Evolutionary conservation across 2,888 invertebrate genomes (phyloP), one percentile per base, ranked within the genome.

Genomic region (Cryptophagus acutangulus): DNA sequence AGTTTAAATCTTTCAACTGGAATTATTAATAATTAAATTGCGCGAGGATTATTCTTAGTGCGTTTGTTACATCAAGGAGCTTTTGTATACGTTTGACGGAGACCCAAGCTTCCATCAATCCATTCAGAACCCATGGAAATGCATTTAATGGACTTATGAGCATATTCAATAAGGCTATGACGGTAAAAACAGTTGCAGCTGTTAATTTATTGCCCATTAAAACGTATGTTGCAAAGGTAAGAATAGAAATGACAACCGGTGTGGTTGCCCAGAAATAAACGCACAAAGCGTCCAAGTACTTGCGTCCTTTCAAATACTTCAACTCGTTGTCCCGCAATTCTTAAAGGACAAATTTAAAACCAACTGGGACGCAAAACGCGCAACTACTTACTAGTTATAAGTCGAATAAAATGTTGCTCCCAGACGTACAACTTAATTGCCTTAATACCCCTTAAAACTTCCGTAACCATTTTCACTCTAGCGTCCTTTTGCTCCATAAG

Each of bases 251-350:
- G 13, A 92, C 65, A 16, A 96, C 89, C 0, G 97, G 97, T 4
- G 96, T 96, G 1, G 93, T 92, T 0, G 97, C 97, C 97, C 97
- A 99, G 67, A 99, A 87, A 66, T 92, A 97, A 9, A 99, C 97
- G 70, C 97, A 99, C 44, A 94, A 71, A 1, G 97, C 97, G 72
- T 99, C 97, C 51, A 99, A 70, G 70, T 96, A 97, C 73, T 99
- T 97, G 44, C 94, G 77, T 5, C 84, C 82, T 51, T 83, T 82
- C 41, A 95, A 70, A 64, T 84, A 86, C 41, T 78, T 77, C 35
- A 95, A 65, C 72, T 95, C 94, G 29, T 73, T 71, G 13, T 71
- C 71, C 33, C 88, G 77, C 12, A 80, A 70, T 52, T 75, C 85
- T 86, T 58, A 36, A 66, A 63, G 16, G 29, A 33, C 26, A 26